These are phyloP conservation scores for Drosophila lowei DNA, from an alignment of 1,140 invertebrate genomes.

Conservation along the genomic window DNA sequence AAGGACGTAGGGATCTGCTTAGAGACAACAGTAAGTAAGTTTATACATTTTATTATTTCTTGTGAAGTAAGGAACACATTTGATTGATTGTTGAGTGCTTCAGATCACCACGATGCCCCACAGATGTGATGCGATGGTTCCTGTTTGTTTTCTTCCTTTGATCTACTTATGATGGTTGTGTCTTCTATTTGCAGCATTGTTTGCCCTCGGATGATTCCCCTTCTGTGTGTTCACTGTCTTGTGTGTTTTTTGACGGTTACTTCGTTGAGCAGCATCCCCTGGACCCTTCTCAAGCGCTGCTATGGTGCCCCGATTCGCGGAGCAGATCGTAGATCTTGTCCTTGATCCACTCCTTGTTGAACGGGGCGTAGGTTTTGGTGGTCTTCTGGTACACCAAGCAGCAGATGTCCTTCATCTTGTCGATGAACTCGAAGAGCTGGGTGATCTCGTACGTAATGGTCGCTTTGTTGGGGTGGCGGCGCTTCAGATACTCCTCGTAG, in stretches of 20 bases:
- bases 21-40: constrained; percentile 8
- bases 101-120: no score
- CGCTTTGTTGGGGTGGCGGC: constrained; percentile 95
- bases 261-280: no score
- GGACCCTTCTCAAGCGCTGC: no score
- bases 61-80: constrained; percentile 24
- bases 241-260: no score
- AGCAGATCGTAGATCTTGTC: constrained; percentile 98
- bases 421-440: constrained; percentile 98
- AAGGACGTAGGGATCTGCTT: no score
- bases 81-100: background rate
- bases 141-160: background rate
- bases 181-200: no score
- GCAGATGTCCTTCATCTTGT: constrained; percentile 96
- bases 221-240: no score
- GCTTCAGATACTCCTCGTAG: constrained; percentile 97
- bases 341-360: constrained; percentile 99
- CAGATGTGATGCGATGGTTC: no score
- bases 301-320: constrained; percentile 47
- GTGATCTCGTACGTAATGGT: constrained; percentile 99
- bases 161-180: no score
- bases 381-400: constrained; percentile 98
- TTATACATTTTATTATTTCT: constrained; percentile 59
- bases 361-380: constrained; percentile 97
- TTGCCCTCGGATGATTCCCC: no score